Evolutionary conservation across 2,888 invertebrate species (phyloP).

Genomic region (Apotomis betuletana): DNA sequence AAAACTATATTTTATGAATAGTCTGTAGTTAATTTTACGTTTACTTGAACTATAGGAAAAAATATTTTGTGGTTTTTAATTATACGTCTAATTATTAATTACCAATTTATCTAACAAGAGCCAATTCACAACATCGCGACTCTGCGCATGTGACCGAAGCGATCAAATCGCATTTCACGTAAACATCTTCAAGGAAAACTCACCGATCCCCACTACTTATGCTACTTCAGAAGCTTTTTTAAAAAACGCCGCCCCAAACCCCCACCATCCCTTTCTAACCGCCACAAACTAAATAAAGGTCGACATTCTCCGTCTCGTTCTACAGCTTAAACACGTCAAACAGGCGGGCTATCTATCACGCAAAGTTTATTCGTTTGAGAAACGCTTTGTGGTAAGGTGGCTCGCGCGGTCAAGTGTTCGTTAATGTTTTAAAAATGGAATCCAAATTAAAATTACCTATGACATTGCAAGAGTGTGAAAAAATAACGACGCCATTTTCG

Average conservation of each 20-base stretch:
- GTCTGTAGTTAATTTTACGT: too few species aligned
- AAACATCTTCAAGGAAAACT: constrained; percentile 84
- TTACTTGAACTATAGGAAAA: too few species aligned
- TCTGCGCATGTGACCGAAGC: constrained; percentile 65
- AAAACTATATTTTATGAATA: too few species aligned
- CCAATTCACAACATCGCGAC: constrained; percentile 60
- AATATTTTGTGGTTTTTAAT: too few species aligned
- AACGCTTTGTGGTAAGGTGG: constrained; percentile 79
- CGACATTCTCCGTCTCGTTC: constrained; percentile 62
- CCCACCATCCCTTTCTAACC: constrained; percentile 58
- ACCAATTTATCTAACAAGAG: constrained; percentile 15
- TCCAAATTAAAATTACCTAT: constrained; percentile 71
- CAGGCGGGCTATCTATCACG: constrained; percentile 79
- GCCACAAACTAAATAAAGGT: constrained; percentile 23
- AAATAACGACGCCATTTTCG: constrained; percentile 86
- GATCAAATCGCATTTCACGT: constrained; percentile 81
- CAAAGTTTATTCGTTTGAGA: constrained; percentile 82
- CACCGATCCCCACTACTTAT: constrained; percentile 82
- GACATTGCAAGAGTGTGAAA: constrained; percentile 72
- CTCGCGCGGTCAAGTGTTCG: constrained; percentile 63
- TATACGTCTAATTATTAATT: too few species aligned
- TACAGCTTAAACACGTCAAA: constrained; percentile 75
- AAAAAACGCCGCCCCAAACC: constrained; percentile 72
- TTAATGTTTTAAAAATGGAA: constrained; percentile 72
- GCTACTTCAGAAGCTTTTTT: constrained; percentile 78